Percentiles rank a stretch among this genome's conserved stretches.
Evolutionary conservation across 2,888 invertebrate genomes (phyloP).

Genomic region (Frankliniella fusca): DNA sequence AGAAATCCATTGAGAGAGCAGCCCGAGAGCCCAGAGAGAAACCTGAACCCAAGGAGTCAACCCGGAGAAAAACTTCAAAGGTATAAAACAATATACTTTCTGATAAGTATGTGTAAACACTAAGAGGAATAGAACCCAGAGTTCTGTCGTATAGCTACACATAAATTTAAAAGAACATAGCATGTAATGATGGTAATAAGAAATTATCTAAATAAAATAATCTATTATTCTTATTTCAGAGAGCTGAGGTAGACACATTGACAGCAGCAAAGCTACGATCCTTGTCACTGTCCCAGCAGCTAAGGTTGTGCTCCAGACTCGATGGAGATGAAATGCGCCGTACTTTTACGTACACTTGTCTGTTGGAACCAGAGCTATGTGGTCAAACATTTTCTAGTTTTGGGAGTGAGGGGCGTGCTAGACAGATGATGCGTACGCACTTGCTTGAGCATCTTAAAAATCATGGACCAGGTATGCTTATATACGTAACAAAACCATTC

Average conservation of each 20-base stretch:
- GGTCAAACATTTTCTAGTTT: slow-evolving; percentile 52
- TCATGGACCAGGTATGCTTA: slow-evolving; percentile 42
- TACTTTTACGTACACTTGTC: slow-evolving; percentile 53
- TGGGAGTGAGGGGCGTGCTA: slow-evolving; percentile 54
- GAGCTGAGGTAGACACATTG: slow-evolving; percentile 39
- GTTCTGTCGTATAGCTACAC: neutral
- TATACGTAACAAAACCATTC: neutral
- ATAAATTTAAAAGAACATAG: neutral
- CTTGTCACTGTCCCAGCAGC: slow-evolving; percentile 50
- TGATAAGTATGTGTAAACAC: neutral
- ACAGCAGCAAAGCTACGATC: slow-evolving; percentile 43
- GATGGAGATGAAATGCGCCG: slow-evolving; percentile 52
- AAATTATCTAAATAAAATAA: neutral
- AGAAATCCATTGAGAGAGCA: slow-evolving; percentile 9
- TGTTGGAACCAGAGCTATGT: slow-evolving; percentile 50
- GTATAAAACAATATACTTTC: neutral
- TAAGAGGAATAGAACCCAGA: neutral
- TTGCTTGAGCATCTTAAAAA: slow-evolving; percentile 49
- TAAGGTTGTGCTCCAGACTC: slow-evolving; percentile 52
- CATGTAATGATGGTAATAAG: no score
- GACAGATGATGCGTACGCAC: slow-evolving; percentile 51
- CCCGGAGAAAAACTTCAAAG: neutral
- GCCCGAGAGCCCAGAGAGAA: slow-evolving; percentile 26
- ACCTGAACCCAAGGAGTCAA: slow-evolving; percentile 18
- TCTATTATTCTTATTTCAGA: neutral